A percentile compares a stretch with the other conserved stretches of the same genome.
phyloP scores from a whole-genome alignment of 2,113 vertebrate species.

The Pseudopipra pipra region DNA sequence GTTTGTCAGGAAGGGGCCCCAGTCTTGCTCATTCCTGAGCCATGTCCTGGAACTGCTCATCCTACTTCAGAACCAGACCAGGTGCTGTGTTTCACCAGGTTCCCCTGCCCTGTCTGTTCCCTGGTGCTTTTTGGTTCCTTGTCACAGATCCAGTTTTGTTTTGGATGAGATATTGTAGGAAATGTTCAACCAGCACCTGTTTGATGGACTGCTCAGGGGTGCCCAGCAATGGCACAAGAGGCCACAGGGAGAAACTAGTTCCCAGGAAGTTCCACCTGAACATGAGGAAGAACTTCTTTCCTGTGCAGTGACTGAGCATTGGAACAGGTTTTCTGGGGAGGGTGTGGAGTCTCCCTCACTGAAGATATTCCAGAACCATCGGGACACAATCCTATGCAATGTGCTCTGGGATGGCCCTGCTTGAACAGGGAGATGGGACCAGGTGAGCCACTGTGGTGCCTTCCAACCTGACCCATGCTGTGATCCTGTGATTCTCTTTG shows the following conservation, averaged over 20 bases:
- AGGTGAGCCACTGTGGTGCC: not conserved
- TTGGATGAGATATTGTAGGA: not conserved
- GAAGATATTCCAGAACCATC: not conserved
- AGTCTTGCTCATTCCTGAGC: not conserved
- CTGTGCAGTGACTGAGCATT: not conserved
- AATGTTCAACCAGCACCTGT: not conserved
- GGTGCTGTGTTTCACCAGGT: not conserved
- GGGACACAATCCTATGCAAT: not conserved
- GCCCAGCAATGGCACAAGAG: not conserved
- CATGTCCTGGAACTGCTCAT: not conserved
- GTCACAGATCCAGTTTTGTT: not conserved
- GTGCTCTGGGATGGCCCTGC: not conserved
- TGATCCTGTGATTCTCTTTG: not conserved
- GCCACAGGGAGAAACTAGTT: not conserved
- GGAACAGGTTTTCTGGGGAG: not conserved
- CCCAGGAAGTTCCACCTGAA: not conserved
- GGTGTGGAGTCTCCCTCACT: not conserved
- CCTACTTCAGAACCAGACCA: not conserved
- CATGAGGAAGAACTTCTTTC: not conserved
- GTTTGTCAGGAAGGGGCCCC: not conserved
- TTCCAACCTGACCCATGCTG: not conserved
- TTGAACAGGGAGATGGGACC: too few species aligned
- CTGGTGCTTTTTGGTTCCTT: fast-evolving
- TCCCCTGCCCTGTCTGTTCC: not conserved
- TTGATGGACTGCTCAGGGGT: not conserved